phyloP scores from a whole-genome alignment of 2,888 invertebrate genomes.

The Acrocera orbiculus region DNA sequence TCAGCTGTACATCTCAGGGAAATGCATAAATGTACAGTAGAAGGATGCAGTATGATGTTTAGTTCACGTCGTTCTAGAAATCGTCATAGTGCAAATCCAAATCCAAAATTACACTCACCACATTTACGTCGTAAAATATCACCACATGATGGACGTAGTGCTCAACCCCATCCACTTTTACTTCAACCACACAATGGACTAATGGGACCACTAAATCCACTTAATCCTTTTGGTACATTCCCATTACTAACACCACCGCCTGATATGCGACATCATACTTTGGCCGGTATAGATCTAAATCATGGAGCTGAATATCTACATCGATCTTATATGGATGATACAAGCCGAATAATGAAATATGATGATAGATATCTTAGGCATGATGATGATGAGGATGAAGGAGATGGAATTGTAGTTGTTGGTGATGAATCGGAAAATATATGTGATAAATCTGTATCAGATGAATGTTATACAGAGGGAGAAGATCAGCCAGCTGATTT shows the following conservation, averaged over 20 bases:
- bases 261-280: conserved; percentile 25
- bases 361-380: conserved; percentile 34
- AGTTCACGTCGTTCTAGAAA: conserved; percentile 90
- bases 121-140: conserved; percentile 85
- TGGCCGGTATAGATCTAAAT: conserved; percentile 37
- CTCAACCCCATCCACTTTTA: conserved; percentile 67
- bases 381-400: conserved; percentile 23
- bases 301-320: conserved; percentile 40
- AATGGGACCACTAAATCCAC: conserved; percentile 46
- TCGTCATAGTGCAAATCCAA: conserved; percentile 94
- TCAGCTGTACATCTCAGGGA: conserved; percentile 96
- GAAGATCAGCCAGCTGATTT: conserved; percentile 42
- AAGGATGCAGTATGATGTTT: conserved; percentile 99
- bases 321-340: conserved; percentile 33
- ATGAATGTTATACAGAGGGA: conserved; percentile 24
- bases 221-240: conserved; percentile 62
- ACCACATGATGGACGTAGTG: conserved; percentile 80
- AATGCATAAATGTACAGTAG: conserved; percentile 99
- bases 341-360: conserved; percentile 33
- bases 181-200: conserved; percentile 44
- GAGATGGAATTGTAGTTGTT: conserved; percentile 59
- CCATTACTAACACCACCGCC: conserved; percentile 51
- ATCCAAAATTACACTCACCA: conserved; percentile 93
- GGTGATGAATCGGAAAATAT: conserved; percentile 55
- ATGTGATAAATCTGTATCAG: conserved; percentile 28